Percentiles rank a stretch among this genome's conserved stretches.
Conservation (phyloP, 2,797 vertebrate genomes). For the Spondyliosoma cantharus region DNA sequence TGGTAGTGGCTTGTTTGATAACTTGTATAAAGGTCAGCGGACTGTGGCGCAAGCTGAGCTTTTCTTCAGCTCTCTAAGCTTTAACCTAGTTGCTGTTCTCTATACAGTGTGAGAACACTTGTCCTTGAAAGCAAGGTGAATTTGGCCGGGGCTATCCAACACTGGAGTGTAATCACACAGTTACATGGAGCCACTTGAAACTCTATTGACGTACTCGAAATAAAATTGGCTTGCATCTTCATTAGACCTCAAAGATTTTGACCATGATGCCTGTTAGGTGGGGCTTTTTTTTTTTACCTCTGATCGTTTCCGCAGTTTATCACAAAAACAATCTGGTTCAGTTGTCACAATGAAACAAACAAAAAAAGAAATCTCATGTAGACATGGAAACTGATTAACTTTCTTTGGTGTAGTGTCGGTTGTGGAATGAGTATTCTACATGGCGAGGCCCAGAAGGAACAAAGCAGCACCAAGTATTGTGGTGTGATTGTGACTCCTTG, state of each 20-base stretch:
- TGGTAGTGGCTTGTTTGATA: conserved; percentile 4
- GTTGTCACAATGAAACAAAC: neutral
- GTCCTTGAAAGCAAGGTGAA: conserved; percentile 14
- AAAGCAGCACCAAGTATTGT: neutral
- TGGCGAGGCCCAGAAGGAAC: neutral
- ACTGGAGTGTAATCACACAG: neutral
- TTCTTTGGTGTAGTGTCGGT: neutral
- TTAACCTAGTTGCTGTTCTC: conserved; percentile 4
- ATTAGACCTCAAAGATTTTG: conserved; percentile 1
- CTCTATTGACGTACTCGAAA: neutral
- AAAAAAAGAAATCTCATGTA: too few species aligned
- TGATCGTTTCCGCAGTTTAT: neutral
- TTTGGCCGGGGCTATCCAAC: neutral
- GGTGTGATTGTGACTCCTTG: neutral
- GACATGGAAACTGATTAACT: too few species aligned
- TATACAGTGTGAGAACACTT: neutral
- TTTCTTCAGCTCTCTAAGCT: neutral
- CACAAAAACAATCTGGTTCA: neutral
- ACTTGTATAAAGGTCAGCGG: conserved; percentile 1
- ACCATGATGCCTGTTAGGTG: neutral
- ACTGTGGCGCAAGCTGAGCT: neutral
- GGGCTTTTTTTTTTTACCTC: accelerated
- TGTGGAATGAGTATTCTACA: neutral
- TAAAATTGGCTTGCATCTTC: conserved; percentile 2
- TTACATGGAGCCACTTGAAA: conserved; percentile 21